Evolutionary conservation across 2,113 vertebrate genomes (phyloP), one percentile per base, ranked within the genome.

Genomic region (Mohoua ochrocephala): DNA sequence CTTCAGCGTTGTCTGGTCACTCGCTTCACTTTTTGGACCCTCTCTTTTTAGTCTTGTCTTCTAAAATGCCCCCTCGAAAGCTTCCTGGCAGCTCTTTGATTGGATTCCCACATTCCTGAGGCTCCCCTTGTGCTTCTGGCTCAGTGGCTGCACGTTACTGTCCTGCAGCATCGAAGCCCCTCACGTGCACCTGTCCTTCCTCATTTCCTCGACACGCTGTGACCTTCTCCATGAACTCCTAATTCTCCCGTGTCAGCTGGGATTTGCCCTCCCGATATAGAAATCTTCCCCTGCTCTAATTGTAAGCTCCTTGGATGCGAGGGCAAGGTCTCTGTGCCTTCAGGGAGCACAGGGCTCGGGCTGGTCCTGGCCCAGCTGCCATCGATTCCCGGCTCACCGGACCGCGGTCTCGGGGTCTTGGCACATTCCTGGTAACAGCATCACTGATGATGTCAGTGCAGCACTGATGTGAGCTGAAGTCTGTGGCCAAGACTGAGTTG

Each of bases 221-320:
- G 59, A 89, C 89, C 91, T 92, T 85, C 84, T 88, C 2, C 15
- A 2, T 7, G 73, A 92, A 59, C 87, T 91, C 54, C 93, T 96
- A 91, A 96, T 94, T 94, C 91, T 81, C 53, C 60, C 26, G 22
- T 87, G 88, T 91, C 77, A 88, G 75, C 88, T 91, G 82, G 95
- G 94, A 97, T 97, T 97, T 97, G 84, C 57, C 78, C 75, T 93
- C 95, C 94, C 50, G 0, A 89, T 91, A 96, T 95, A 97, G 95
- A 93, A 96, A 50, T 81, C 60, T 93, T 82, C 44, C 61, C 37
- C 37, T 95, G 18, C 85, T 89, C 68, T 91, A 35, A 47, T 1
- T 84, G 82, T 96, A 96, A 97, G 93, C 96, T 95, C 76, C 84
- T 96, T 94, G 91, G 84, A 8, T 79, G 76, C 68, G 68, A 84